A percentile compares a stretch with the other conserved stretches of the same genome.
Conservation (phyloP, 2,113 vertebrate species). For the Odobenus rosmarus region DNA sequence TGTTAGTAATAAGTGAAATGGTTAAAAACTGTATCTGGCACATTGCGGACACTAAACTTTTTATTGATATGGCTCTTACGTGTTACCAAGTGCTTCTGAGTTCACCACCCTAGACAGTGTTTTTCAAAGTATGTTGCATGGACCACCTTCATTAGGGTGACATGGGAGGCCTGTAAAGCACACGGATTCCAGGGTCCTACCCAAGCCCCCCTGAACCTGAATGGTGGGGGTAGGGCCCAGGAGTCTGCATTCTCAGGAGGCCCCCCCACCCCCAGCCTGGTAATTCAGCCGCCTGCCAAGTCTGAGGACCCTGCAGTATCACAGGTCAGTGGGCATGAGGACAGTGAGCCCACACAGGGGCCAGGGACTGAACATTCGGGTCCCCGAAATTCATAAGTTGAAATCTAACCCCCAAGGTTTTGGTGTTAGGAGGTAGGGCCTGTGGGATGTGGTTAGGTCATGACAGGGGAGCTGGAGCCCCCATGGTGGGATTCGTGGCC, state of each 20-base stretch:
- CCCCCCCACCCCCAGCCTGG: neutral
- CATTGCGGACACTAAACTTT: neutral
- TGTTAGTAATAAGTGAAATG: fast-evolving
- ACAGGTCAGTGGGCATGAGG: neutral
- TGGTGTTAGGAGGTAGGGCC: too few relatives aligned
- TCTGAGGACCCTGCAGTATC: too few relatives aligned
- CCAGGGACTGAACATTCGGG: neutral
- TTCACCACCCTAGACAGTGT: neutral
- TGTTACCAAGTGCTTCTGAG: neutral
- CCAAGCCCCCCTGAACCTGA: neutral
- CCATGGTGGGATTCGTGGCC: fast-evolving
- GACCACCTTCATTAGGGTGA: neutral
- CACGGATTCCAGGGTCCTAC: fast-evolving
- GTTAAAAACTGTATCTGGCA: fast-evolving
- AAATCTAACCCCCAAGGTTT: neutral
- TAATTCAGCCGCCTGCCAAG: neutral
- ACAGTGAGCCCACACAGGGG: fast-evolving
- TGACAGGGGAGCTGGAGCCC: neutral
- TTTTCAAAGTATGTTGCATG: fast-evolving
- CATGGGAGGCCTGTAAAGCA: fast-evolving
- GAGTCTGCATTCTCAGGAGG: neutral
- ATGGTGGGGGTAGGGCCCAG: neutral
- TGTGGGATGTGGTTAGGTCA: neutral
- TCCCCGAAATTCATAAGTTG: fast-evolving
- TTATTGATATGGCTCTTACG: neutral